phyloP scores from a whole-genome alignment of 1,140 invertebrate species.

The Meloidogyne hapla region DNA sequence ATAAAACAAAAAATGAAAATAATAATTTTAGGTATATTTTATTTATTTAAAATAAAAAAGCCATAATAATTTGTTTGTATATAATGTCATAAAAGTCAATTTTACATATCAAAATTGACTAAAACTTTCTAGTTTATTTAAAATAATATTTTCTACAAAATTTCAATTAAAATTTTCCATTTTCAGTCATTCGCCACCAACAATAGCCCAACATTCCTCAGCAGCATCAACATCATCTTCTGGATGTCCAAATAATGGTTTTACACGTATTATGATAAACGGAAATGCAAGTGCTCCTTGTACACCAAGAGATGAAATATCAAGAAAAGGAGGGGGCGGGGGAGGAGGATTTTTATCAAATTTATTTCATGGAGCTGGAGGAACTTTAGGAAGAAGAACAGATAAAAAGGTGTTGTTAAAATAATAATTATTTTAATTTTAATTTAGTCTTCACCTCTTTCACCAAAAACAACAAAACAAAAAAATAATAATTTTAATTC shows the following conservation, averaged over 20 bases:
- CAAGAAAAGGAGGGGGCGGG: neutral
- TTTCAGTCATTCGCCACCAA: neutral
- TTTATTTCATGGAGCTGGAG: neutral
- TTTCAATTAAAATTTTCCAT: neutral
- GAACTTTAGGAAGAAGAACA: neutral
- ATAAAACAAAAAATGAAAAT: neutral
- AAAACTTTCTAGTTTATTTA: no score
- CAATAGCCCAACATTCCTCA: neutral
- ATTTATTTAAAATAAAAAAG: neutral
- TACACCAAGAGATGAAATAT: neutral
- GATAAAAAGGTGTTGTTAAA: neutral
- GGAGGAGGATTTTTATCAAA: neutral
- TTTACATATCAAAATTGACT: no score
- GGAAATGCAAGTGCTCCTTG: neutral
- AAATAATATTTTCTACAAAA: neutral
- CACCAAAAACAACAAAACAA: neutral
- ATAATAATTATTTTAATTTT: neutral
- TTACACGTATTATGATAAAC: neutral
- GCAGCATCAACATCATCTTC: neutral
- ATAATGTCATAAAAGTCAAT: no score
- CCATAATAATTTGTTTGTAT: no score
- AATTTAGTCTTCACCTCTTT: neutral
- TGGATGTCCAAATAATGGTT: neutral
- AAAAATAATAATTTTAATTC: neutral
- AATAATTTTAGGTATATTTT: neutral